phyloP scores from a whole-genome alignment of 2,888 invertebrate genomes.

The Criorhina ranunculi region DNA sequence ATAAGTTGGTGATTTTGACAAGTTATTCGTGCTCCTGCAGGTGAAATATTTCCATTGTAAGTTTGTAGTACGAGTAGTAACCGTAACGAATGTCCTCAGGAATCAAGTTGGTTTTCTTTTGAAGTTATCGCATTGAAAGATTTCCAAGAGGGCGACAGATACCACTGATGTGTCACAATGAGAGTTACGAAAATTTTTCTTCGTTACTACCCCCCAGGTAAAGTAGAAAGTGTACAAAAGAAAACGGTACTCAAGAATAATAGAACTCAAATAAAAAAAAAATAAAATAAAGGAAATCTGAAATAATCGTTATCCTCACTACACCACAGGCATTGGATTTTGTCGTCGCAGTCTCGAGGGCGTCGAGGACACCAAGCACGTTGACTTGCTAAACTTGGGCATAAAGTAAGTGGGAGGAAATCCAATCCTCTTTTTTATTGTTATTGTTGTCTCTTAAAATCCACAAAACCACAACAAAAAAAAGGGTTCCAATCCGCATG shows the following conservation, averaged over 20 bases:
- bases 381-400: conserved; percentile 88
- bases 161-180: conserved; percentile 83
- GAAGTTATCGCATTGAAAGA: conserved; percentile 45
- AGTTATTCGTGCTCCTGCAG: conserved; percentile 27
- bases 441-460: conserved; percentile 23
- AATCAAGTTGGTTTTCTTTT: conserved; percentile 31
- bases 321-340: conserved; percentile 86
- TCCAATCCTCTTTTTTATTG: conserved; percentile 41
- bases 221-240: conserved; percentile 36
- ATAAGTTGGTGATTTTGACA: conserved; percentile 27
- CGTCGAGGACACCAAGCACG: conserved; percentile 86
- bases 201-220: conserved; percentile 90
- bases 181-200: conserved; percentile 89
- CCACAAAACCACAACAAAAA: conserved; percentile 10
- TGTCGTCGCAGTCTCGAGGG: conserved; percentile 87
- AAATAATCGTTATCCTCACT: conserved; percentile 32
- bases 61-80: conserved; percentile 28
- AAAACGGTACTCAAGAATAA: conserved; percentile 8
- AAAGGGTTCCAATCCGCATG: conserved; percentile 22
- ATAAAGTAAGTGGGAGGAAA: conserved; percentile 85
- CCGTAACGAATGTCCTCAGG: conserved; percentile 40
- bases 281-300: conserved; percentile 9
- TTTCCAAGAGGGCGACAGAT: conserved; percentile 58
- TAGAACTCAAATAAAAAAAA: conserved; percentile 8
- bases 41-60: conserved; percentile 34